Percentiles rank a stretch among this genome's conserved stretches.
Conservation (phyloP, 2,113 vertebrate species). For the Chitala chitala region DNA sequence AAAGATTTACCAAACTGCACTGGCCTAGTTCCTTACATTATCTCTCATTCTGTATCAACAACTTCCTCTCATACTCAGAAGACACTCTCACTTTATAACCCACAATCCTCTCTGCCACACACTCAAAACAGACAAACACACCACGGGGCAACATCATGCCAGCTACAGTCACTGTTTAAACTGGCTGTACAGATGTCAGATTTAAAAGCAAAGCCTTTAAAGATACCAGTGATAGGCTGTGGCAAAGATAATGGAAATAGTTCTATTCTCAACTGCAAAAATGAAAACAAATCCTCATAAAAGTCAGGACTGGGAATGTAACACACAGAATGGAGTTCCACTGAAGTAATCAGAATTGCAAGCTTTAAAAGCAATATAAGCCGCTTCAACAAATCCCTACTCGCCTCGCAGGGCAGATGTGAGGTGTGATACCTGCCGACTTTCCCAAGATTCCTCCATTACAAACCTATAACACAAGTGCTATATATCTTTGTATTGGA, state of each 20-base stretch:
- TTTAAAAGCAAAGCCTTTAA: constrained; percentile 13
- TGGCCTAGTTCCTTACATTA: constrained; percentile 19
- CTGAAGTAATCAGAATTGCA: background rate
- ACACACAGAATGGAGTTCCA: background rate
- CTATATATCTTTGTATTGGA: constrained; percentile 29
- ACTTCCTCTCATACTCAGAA: background rate
- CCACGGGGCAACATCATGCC: background rate
- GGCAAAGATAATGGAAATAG: background rate
- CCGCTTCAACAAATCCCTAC: constrained; percentile 10
- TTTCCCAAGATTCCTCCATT: constrained; percentile 51
- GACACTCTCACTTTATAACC: background rate
- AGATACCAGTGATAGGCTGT: constrained; percentile 16
- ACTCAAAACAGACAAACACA: background rate
- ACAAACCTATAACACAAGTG: constrained; percentile 31
- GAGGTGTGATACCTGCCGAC: constrained; percentile 62
- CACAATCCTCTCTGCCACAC: background rate
- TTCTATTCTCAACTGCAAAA: background rate
- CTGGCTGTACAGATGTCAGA: constrained; percentile 1
- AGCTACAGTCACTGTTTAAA: background rate
- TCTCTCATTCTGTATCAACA: background rate
- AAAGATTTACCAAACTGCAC: constrained; percentile 6
- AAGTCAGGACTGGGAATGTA: background rate
- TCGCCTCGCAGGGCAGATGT: constrained; percentile 44
- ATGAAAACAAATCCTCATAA: constrained; percentile 12
- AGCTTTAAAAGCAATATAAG: constrained; percentile 2